phyloP scores from a whole-genome alignment of 2,888 invertebrate species.

The Margaritifera margaritifera region DNA sequence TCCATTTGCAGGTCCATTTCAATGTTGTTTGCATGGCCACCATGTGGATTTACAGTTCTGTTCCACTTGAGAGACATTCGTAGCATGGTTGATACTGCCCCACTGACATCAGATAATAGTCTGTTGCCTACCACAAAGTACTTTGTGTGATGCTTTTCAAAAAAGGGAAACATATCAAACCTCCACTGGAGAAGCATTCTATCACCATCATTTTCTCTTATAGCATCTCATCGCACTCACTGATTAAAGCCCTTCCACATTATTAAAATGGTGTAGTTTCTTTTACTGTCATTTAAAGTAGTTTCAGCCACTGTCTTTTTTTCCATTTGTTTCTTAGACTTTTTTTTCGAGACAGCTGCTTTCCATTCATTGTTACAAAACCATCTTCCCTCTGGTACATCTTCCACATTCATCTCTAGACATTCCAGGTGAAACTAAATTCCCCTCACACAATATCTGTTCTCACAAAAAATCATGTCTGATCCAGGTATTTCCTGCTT shows the following conservation, averaged over 20 bases:
- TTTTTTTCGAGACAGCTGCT: neutral
- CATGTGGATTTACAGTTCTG: conserved; percentile 34
- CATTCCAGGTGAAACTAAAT: conserved; percentile 26
- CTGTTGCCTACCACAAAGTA: conserved; percentile 28
- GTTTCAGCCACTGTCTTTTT: conserved; percentile 5
- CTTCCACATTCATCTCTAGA: conserved; percentile 13
- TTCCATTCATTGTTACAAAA: conserved; percentile 13
- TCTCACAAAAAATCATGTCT: conserved; percentile 19
- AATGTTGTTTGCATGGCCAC: conserved; percentile 31
- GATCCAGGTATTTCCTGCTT: conserved; percentile 10
- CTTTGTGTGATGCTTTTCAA: conserved; percentile 31
- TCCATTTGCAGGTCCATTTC: conserved; percentile 42
- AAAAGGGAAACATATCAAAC: conserved; percentile 32
- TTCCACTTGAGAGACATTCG: conserved; percentile 26
- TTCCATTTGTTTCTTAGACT: neutral
- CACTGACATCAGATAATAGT: conserved; percentile 24
- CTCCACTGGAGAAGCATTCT: conserved; percentile 32
- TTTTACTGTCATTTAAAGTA: conserved; percentile 7
- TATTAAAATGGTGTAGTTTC: conserved; percentile 2
- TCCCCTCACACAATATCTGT: conserved; percentile 17
- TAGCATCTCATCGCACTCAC: conserved; percentile 24
- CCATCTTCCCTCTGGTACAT: conserved; percentile 22
- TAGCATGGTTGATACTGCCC: conserved; percentile 18
- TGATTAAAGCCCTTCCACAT: conserved; percentile 28
- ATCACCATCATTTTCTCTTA: conserved; percentile 34